These are phyloP conservation scores for Belonocnema kinseyi DNA, from an alignment of 1,140 invertebrate genomes.

Conservation along the genomic window DNA sequence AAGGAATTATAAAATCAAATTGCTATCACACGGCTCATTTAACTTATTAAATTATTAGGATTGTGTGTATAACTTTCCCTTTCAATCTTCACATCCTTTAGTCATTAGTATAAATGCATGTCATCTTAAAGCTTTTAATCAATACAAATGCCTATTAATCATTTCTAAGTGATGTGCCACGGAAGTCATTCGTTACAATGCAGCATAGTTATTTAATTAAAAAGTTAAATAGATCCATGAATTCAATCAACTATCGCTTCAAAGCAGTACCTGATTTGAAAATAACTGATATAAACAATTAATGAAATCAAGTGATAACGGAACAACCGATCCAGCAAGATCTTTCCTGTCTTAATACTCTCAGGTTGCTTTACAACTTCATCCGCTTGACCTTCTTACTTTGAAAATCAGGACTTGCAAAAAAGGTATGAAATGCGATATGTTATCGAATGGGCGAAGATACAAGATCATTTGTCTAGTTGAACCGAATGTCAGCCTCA, in stretches of 20 bases:
- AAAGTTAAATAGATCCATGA: too few species aligned
- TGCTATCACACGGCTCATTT: too few species aligned
- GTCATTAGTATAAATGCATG: neutral
- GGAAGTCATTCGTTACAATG: neutral
- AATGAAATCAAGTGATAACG: too few species aligned
- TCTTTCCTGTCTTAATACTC: too few species aligned
- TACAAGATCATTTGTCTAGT: slow-evolving; percentile 59
- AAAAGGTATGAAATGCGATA: neutral
- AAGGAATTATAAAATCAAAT: too few species aligned
- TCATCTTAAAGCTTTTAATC: neutral
- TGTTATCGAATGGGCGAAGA: slow-evolving; percentile 39
- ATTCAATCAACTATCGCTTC: too few species aligned
- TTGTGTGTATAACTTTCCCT: neutral
- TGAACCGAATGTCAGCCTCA: slow-evolving; percentile 53
- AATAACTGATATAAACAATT: too few species aligned
- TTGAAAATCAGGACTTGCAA: neutral
- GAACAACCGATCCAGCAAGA: too few species aligned
- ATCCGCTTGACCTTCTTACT: neutral
- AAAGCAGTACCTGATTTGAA: too few species aligned
- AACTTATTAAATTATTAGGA: too few species aligned
- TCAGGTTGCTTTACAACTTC: neutral
- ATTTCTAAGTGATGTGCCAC: neutral
- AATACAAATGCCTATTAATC: neutral
- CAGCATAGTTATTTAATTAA: neutral
- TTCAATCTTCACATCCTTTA: neutral